Evolutionary conservation across 2,113 vertebrate genomes (phyloP).

Genomic region (Willisornis vidua): DNA sequence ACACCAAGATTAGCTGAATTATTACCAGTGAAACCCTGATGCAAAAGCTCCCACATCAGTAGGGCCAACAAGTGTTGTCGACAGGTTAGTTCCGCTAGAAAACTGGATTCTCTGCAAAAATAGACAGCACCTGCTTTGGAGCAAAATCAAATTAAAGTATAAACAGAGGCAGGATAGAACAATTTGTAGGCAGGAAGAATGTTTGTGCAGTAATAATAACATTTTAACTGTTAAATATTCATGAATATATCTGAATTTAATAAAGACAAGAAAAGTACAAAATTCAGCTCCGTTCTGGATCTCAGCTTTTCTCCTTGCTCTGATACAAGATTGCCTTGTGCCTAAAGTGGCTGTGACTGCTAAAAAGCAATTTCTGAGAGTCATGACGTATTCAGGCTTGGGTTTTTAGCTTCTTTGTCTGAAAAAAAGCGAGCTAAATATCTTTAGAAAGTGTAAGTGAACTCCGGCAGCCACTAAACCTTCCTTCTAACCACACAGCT

Average conservation of each 20-base stretch:
- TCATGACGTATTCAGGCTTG: background rate
- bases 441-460: background rate
- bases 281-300: background rate
- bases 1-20: background rate
- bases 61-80: background rate
- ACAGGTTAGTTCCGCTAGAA: background rate
- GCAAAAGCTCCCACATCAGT: background rate
- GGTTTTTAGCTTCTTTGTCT: background rate
- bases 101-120: slow-evolving; percentile 2
- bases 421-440: background rate
- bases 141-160: slow-evolving; percentile 15
- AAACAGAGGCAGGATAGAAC: background rate
- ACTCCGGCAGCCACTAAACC: background rate
- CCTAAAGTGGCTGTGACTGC: background rate
- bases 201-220: background rate
- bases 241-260: background rate
- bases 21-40: background rate
- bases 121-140: background rate
- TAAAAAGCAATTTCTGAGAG: background rate
- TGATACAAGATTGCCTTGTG: background rate
- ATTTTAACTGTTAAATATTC: slow-evolving; percentile 18
- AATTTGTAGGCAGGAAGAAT: background rate
- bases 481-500: background rate
- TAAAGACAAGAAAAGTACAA: background rate
- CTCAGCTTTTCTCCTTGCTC: background rate